Conservation (phyloP, 2,113 vertebrate species). For the Madoqua kirkii region DNA sequence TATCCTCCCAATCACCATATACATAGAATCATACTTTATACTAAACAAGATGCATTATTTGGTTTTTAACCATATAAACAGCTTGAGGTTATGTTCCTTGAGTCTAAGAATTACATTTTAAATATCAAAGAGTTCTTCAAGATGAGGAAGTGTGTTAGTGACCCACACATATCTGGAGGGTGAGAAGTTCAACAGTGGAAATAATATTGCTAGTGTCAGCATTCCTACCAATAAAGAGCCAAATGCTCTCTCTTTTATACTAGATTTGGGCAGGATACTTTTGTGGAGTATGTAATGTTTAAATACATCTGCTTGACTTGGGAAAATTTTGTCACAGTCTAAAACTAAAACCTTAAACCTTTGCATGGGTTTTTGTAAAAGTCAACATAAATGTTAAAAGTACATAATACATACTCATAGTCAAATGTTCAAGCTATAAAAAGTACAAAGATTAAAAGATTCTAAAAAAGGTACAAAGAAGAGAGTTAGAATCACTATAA, state of each 20-base stretch:
- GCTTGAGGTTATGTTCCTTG: not conserved
- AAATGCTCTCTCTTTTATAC: not conserved
- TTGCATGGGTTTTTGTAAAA: not conserved
- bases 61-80: not conserved
- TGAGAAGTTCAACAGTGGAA: constrained; percentile 20
- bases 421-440: not conserved
- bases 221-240: not conserved
- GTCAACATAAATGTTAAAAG: constrained; percentile 10
- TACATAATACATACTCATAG: not conserved
- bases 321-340: not conserved
- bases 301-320: not conserved
- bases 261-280: not conserved
- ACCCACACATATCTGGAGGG: not conserved
- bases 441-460: not conserved
- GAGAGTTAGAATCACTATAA: not conserved
- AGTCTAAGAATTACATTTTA: constrained; percentile 14
- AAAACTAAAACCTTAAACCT: not conserved
- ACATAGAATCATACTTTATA: not conserved
- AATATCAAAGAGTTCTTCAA: constrained; percentile 29
- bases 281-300: not conserved
- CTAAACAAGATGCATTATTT: not conserved
- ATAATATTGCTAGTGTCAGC: not conserved
- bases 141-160: not conserved
- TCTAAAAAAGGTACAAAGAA: not conserved
- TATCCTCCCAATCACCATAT: not conserved